A percentile compares a stretch with the other conserved stretches of the same genome.
Conservation (phyloP, 2,113 vertebrate species). For the Spea multiplicata region DNA sequence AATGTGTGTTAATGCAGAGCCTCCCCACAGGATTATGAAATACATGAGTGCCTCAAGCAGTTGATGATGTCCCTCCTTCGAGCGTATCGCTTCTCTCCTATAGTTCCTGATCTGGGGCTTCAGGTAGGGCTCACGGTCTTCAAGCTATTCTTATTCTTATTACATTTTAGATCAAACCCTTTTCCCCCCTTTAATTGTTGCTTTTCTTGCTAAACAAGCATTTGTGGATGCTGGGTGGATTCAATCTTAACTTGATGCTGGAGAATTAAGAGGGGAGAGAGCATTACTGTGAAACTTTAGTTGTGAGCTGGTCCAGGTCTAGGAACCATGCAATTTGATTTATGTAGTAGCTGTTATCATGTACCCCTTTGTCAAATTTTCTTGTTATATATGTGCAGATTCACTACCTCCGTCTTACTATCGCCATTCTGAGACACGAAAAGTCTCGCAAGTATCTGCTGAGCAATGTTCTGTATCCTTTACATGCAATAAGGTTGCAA, state of each 20-base stretch:
- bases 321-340: no score
- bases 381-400: constrained; percentile 69
- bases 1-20: background rate
- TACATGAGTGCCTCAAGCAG: constrained; percentile 94
- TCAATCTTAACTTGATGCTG: no score
- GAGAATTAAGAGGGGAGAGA: no score
- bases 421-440: constrained; percentile 88
- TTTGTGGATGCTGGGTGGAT: no score
- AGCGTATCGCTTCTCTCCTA: constrained; percentile 94
- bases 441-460: constrained; percentile 94
- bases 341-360: no score
- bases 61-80: constrained; percentile 94
- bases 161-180: no score
- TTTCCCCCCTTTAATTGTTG: no score
- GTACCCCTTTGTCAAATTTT: constrained; percentile 1
- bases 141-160: no score
- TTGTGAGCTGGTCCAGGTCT: no score
- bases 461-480: constrained; percentile 95
- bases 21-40: constrained; percentile 82
- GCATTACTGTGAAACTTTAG: no score
- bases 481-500: background rate
- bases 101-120: constrained; percentile 92
- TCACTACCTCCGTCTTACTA: constrained; percentile 89
- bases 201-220: no score
- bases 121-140: constrained; percentile 70